Evolutionary conservation across 1,140 invertebrate genomes (phyloP).

Genomic region (Rhizoglyphus robini): DNA sequence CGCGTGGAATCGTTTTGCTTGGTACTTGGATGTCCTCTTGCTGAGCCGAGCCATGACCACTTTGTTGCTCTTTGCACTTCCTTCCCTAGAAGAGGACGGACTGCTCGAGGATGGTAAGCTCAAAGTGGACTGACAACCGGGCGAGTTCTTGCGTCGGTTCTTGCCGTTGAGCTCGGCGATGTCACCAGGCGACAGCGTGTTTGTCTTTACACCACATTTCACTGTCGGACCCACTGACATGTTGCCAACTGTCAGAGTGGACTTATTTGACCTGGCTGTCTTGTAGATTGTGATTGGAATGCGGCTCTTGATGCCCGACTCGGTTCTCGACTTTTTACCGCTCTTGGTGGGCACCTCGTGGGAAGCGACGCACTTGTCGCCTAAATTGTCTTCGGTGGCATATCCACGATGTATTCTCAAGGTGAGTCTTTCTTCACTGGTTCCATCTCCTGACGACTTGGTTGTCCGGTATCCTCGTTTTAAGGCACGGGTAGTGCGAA

Average conservation of each 20-base stretch:
- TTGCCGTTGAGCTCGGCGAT: not conserved
- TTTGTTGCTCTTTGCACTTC: conserved; percentile 23
- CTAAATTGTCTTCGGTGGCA: not conserved
- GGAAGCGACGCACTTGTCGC: no score
- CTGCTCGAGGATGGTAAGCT: conserved; percentile 7
- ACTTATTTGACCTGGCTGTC: no score
- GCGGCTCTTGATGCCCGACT: no score
- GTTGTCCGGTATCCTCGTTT: conserved; percentile 70
- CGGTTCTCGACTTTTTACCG: not conserved
- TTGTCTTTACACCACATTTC: not conserved
- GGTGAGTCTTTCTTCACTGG: conserved; percentile 66
- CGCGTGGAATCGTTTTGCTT: conserved; percentile 68
- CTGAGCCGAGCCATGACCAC: conserved; percentile 51
- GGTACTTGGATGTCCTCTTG: conserved; percentile 68
- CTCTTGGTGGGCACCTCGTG: no score
- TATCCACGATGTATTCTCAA: conserved; percentile 72
- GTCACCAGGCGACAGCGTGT: not conserved
- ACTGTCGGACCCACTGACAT: not conserved
- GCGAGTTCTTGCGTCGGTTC: conserved; percentile 10
- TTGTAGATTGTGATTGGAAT: not conserved
- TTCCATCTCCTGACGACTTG: conserved; percentile 40
- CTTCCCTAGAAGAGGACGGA: conserved; percentile 18
- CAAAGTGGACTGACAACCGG: conserved; percentile 2
- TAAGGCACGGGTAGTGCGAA: conserved; percentile 72
- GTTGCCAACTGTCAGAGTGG: not conserved